Evolutionary conservation across 2,888 invertebrate genomes (phyloP), one percentile per base, ranked within the genome.

Genomic region (Hydriomena furcata): DNA sequence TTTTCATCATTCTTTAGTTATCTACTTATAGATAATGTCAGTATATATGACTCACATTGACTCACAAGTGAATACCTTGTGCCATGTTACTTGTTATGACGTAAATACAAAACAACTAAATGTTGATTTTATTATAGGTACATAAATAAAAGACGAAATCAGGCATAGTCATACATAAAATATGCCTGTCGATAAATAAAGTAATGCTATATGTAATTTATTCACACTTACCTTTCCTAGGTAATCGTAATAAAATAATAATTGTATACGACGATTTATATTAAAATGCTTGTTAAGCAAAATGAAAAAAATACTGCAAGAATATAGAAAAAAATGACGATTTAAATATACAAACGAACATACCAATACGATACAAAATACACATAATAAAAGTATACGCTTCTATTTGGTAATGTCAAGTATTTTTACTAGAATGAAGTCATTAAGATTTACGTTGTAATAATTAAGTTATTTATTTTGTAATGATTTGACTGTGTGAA

Each of bases 21-120:
- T 52, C 8, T 42, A 42, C 37, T 41, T 21, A 37, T 42, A 41
- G 24, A 51, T 46, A 52, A 58, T 51, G 61, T 55, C 61, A 66
- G 58, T 37, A 17, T 35, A 37, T n/a, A 31, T n/a, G n/a, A 38
- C 31, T 47, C 12, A 10, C 34, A 76, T 71, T 71, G 74, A 83
- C 82, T 79, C 81, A 84, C 78, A 85, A 84, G 82, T 84, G 79
- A 84, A 82, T 81, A 71, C 79, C 84, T 84, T 78, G 87, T 88
- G 87, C 86, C 87, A 86, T 87, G 71, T 78, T 68, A 65, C 45
- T 42, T 52, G 12, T 47, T 52, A 51, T 43, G 20, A 53, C 47
- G 43, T 54, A 38, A 55, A 47, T 48, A 42, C 40, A 34, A 43
- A 37, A n/a, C n/a, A 36, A 34, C 11, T 10, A 43, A 25, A 25